A percentile compares a stretch with the other conserved stretches of the same genome.
phyloP scores from a whole-genome alignment of 2,888 invertebrate genomes.

The Eudemis profundana region DNA sequence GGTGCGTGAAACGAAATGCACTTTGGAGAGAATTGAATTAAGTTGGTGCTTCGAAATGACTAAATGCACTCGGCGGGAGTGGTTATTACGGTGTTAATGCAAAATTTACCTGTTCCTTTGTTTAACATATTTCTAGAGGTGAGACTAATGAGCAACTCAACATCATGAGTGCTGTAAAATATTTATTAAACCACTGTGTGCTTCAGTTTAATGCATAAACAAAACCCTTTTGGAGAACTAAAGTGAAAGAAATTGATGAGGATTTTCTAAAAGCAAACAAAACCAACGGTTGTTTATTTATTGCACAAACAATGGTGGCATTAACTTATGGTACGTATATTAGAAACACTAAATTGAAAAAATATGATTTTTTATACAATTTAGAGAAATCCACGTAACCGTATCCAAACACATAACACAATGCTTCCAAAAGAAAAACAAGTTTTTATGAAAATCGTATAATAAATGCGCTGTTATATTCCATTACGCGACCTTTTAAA shows the following conservation, averaged over 20 bases:
- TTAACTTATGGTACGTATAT: too few species aligned
- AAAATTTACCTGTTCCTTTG: constrained; percentile 1
- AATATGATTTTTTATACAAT: too few species aligned
- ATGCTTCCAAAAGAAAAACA: background rate
- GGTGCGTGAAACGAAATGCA: constrained; percentile 33
- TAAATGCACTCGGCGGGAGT: constrained; percentile 7
- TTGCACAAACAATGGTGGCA: too few species aligned
- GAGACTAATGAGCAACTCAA: too few species aligned
- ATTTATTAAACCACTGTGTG: background rate
- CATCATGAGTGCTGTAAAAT: too few species aligned
- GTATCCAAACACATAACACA: background rate
- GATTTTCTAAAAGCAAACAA: too few species aligned
- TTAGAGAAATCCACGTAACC: too few species aligned
- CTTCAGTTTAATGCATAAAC: too few species aligned
- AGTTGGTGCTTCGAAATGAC: constrained; percentile 1
- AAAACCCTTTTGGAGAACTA: too few species aligned
- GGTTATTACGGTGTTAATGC: constrained; percentile 13
- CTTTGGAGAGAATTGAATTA: constrained; percentile 31
- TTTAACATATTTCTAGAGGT: background rate
- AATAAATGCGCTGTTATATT: constrained; percentile 11
- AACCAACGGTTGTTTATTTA: too few species aligned
- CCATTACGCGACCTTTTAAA: constrained; percentile 35
- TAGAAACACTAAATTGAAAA: too few species aligned
- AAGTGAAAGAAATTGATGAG: too few species aligned
- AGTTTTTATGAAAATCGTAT: background rate